Percentiles rank a stretch among this genome's conserved stretches.
Evolutionary conservation across 2,888 invertebrate species (phyloP).

Genomic region (Tenthredo notha): DNA sequence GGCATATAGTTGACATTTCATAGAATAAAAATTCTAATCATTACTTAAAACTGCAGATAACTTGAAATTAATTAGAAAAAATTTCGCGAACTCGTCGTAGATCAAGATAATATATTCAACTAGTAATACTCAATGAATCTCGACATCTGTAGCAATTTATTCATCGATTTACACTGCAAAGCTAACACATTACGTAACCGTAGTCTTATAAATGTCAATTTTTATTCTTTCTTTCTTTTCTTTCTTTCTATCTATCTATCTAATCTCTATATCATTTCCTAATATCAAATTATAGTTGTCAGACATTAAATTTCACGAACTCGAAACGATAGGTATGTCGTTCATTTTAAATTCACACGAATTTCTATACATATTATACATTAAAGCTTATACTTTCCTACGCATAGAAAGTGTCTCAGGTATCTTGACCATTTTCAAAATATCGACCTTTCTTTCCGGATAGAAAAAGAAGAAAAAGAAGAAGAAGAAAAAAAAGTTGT

Average conservation of each 20-base stretch:
- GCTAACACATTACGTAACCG: background rate
- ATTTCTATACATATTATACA: background rate
- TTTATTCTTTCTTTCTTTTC: background rate
- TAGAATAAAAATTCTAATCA: background rate
- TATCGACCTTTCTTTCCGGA: background rate
- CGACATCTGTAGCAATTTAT: background rate
- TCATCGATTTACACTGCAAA: background rate
- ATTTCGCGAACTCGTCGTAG: background rate
- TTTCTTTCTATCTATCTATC: background rate
- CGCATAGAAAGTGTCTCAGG: background rate
- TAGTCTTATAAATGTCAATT: constrained; percentile 1
- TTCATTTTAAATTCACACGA: background rate
- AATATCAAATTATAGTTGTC: background rate
- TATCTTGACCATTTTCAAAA: constrained; percentile 4
- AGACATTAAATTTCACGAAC: background rate
- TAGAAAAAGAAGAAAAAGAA: background rate
- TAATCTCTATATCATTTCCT: background rate
- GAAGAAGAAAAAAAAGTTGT: background rate
- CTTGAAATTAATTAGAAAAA: background rate
- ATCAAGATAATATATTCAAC: background rate
- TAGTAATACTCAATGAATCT: background rate
- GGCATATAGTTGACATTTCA: constrained; percentile 19
- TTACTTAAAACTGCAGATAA: background rate
- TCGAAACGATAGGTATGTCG: background rate
- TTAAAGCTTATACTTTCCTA: background rate